Base-by-base conservation (phyloP, 2,113 vertebrate species). In the Hydropotes inermis region DNA sequence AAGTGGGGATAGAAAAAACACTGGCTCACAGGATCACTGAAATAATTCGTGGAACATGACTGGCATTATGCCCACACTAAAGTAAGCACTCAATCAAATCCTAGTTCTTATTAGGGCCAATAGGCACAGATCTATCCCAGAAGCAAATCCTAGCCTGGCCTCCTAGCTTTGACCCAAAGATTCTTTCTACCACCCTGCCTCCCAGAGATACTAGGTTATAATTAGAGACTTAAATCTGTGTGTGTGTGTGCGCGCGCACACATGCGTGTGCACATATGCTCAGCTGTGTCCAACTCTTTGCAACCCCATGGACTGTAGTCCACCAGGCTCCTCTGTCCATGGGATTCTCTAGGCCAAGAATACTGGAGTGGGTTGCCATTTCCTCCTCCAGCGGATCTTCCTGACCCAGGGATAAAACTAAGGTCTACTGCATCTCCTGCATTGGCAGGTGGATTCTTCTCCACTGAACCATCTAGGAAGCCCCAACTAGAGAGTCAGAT, bases 21-120 rank as follows among this genome's bases (percentile, higher is more conserved):
- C 89, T 96, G 97, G 79, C 92, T 95, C 27, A 47, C 79, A 52
- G 54, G 78, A 96, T 64, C 43, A 10, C 45, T 87, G 57, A 97
- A 89, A 89, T 95, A 95, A 97, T 96, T 97, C 84, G 58, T 74
- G 79, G 47, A 89, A 89, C 81, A 57, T 83, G 79, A 45, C 60
- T 89, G 93, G 57, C 93, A 84, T 79, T 45, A 45, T 94, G 91
- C 86, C 91, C 92, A 78, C 82, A 27, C 58, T 33, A 83, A 28
- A 85, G 81, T 61, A 93, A 94, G 78, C 23, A 21, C 55, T 97
- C 67, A 64, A 55, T 87, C 91, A 89, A 85, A 91, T 60, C 23
- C 23, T 15, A 94, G 36, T 19, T 89, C 39, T 85, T 81, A 33
- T 39, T 54, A 55, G 16, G 58, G 78, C 67, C 86, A 91, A 17